phyloP scores from a whole-genome alignment of 2,113 vertebrate genomes.

The Neoarius graeffei region DNA sequence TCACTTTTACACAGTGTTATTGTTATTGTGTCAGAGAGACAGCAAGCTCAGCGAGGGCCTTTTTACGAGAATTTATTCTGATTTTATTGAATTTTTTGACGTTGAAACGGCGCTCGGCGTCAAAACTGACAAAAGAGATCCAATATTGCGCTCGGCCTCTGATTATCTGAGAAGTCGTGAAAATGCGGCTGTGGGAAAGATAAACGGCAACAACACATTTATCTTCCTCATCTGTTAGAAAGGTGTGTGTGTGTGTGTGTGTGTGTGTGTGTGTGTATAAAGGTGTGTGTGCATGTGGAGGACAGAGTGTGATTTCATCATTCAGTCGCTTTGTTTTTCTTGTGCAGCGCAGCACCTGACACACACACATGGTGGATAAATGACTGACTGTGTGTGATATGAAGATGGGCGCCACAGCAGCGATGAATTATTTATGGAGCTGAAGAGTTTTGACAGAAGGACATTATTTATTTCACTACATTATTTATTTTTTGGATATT shows the following conservation, averaged over 20 bases:
- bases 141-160: conserved; percentile 58
- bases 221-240: conserved; percentile 60
- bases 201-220: conserved; percentile 67
- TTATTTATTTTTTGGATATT: conserved; percentile 41
- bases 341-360: conserved; percentile 38
- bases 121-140: conserved; percentile 66
- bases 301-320: conserved; percentile 30
- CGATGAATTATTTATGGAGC: conserved; percentile 47
- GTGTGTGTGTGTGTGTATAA: neutral
- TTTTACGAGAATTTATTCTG: conserved; percentile 33
- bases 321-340: conserved; percentile 41
- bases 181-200: conserved; percentile 56
- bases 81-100: conserved; percentile 56
- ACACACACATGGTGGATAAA: conserved; percentile 49
- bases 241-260: neutral
- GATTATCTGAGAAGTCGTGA: conserved; percentile 64
- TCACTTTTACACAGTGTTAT: neutral
- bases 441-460: conserved; percentile 34
- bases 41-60: conserved; percentile 16
- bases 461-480: conserved; percentile 35
- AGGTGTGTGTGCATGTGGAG: neutral
- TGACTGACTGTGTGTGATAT: conserved; percentile 52
- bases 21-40: conserved; percentile 2
- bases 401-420: conserved; percentile 16
- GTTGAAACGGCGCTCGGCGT: conserved; percentile 47